phyloP scores from a whole-genome alignment of 1,140 invertebrate genomes.

The Sipha flava region DNA sequence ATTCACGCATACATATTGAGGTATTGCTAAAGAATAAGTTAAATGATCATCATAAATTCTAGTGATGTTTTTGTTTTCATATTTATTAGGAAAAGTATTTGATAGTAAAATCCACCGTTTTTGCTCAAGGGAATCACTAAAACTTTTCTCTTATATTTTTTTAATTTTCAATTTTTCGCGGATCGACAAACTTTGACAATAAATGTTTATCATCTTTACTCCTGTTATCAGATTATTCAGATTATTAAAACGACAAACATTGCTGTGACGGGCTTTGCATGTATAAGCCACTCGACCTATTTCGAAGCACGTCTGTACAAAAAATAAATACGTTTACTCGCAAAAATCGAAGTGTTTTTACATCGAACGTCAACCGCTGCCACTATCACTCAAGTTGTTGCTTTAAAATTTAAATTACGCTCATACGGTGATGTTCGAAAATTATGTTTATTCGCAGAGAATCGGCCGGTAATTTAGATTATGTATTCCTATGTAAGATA shows the following conservation, averaged over 20 bases:
- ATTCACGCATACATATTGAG: not conserved
- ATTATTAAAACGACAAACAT: conserved; percentile 9
- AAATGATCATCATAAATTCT: conserved; percentile 1
- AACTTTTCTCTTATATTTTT: not conserved
- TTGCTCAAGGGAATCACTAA: not conserved
- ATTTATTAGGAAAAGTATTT: not conserved
- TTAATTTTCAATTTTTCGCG: not conserved
- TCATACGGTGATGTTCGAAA: too few species aligned
- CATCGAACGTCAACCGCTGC: too few species aligned
- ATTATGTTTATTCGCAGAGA: too few species aligned
- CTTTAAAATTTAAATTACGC: not conserved
- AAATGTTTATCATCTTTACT: conserved; percentile 1
- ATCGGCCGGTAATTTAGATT: too few species aligned
- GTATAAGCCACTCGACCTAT: not conserved
- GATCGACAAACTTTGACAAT: not conserved
- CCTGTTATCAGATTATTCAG: too few species aligned
- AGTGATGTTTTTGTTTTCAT: not conserved
- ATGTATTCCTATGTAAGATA: too few species aligned
- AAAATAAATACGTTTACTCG: not conserved
- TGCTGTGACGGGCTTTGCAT: not conserved
- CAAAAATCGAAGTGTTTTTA: not conserved
- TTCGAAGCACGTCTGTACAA: not conserved
- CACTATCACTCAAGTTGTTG: too few species aligned
- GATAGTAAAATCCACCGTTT: not conserved
- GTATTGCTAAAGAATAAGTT: not conserved